Evolutionary conservation across 2,888 invertebrate species (phyloP), one percentile per base, ranked within the genome.

Genomic region (Netelia virgata): DNA sequence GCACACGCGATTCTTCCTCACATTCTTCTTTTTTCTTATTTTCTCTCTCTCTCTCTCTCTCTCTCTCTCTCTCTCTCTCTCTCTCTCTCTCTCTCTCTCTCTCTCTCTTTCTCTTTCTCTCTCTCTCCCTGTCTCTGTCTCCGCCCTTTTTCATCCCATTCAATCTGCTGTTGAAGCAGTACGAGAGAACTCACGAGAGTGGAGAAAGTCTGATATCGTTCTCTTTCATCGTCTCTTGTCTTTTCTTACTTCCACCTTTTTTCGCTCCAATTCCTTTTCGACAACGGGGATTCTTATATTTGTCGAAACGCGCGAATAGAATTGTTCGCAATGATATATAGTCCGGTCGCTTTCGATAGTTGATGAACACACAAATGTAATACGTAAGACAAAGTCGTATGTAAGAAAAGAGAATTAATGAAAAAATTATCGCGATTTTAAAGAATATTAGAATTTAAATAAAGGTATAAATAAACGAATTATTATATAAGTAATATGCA

Each of bases 1-100:
- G 68, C 64, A 81, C 83, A 83, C 85, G 83, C 82, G 85, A 84
- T 81, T 77, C 73, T 84, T 61, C 5, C 16, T 41, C 66, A 53
- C 59, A 57, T 76, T 83, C 73, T 70, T 57, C 59, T n/a, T 80
- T 83, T 72, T 70, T 57, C 59, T 11, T 77, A 55, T 61, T 55
- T 55, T 81, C 10, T 66, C 50, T 82, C 61, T n/a, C 6, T 63
- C 23, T 59, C 43, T 23, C 18, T 53, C 18, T 41, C 41, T 57
- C 18, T 59, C 43, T 70, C 28, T 36, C 53, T 43, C 18, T 69
- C 50, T 63, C 50, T 78, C 23, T 75, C 9, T 14, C 16, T 61
- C 61, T 80, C 9, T 66, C 59, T 82, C 69, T 18, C 5, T 63
- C 23, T 59, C 43, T 23, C 18, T 53, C 18, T 41, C 41, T 47